Base-by-base conservation (phyloP, 2,888 invertebrate genomes). In the Phasia obesa region DNA sequence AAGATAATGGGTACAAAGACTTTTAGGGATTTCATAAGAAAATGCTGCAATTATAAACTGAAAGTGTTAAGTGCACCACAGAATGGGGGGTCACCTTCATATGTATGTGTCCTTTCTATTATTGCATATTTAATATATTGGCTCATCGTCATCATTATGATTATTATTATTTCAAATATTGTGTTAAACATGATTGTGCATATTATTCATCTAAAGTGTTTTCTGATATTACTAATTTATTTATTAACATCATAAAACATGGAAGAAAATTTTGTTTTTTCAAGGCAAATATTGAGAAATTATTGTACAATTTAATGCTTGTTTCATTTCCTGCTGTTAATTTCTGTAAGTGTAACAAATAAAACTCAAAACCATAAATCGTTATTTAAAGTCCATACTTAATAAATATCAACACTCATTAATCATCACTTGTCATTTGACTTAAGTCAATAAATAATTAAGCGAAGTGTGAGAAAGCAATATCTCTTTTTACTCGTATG, bases 351-450 rank as follows among this genome's bases (percentile, higher is more conserved):
- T 84, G 73, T 77, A 70, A 15, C 23, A 44, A 67, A 23, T 80
- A 64, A 53, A 62, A 19, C 49, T 49, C 21, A 38, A 57, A 73
- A 57, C 70, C 79, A 78, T 84, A 84, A 84, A 78, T 84, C 82
- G 75, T 70, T 78, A 70, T 71, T 38, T 67, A 64, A 75, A 81
- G 74, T 85, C 64, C 79, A 65, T 81, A 84, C 79, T 84, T 85
- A 77, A 81, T 77, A 77, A 76, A 77, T 84, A 84, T 81, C 84
- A 74, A 83, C 81, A 84, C 83, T 84, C 86, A 86, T 86, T 86
- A 86, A 86, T 86, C 86, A 86, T 86, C 86, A 86, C 86, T 85
- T 86, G 86, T 85, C 85, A 85, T 85, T 83, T 25, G 83, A 62
- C 75, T 83, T 76, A 79, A 83, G 83, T 83, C 83, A 83, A 83